A percentile compares a stretch with the other conserved stretches of the same genome.
phyloP scores from a whole-genome alignment of 2,113 vertebrate genomes.

The Onychorhynchus coronatus region DNA sequence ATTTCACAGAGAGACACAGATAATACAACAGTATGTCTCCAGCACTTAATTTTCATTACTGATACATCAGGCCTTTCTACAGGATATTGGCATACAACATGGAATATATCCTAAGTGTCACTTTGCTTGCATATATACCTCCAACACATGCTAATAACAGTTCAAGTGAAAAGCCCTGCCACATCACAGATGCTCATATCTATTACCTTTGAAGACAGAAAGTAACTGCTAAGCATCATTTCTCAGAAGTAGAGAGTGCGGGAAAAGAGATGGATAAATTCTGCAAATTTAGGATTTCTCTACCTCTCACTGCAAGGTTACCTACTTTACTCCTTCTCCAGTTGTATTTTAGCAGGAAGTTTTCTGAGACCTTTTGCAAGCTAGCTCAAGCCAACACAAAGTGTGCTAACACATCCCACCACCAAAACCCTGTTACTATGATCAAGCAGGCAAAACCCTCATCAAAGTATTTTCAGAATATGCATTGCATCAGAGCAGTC shows the following conservation, averaged over 20 bases:
- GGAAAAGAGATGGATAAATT: conserved; percentile 44
- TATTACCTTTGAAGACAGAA: conserved; percentile 30
- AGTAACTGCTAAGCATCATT: background rate
- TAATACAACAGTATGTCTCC: background rate
- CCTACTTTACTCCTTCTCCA: background rate
- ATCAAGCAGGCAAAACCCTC: background rate
- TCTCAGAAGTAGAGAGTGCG: conserved; percentile 22
- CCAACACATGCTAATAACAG: conserved; percentile 44
- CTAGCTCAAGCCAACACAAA: background rate
- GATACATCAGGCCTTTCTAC: background rate
- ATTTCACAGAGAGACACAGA: background rate
- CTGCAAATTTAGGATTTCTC: background rate
- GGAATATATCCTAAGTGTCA: background rate
- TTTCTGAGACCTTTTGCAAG: background rate
- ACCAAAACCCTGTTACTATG: background rate
- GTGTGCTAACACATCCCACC: background rate
- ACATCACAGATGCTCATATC: conserved; percentile 40
- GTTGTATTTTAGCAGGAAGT: conserved; percentile 30
- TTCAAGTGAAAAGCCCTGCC: conserved; percentile 6
- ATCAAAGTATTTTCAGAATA: background rate
- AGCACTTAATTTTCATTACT: conserved; percentile 33
- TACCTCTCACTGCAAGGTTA: background rate
- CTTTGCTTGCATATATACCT: background rate
- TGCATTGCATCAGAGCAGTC: accelerated
- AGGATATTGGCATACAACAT: background rate